These are phyloP conservation scores for Anticlea derivata DNA, from an alignment of 2,888 invertebrate species.

Conservation along the genomic window DNA sequence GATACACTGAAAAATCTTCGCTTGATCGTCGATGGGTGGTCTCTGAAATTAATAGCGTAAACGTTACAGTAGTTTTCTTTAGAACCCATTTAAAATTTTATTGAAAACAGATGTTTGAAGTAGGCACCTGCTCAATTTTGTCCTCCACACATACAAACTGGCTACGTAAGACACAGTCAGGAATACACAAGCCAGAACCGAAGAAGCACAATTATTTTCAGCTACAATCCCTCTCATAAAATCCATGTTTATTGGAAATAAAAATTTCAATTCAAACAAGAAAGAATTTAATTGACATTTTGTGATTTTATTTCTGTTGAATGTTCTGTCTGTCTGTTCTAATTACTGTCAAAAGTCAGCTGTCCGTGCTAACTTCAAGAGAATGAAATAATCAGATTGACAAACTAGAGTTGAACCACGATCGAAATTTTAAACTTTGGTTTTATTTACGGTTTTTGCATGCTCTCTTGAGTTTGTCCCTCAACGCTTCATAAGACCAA, in stretches of 20 bases:
- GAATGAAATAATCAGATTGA: background rate
- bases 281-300: too few species aligned
- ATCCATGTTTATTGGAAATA: slow-evolving; percentile 32
- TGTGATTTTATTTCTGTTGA: too few species aligned
- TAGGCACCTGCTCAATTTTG: slow-evolving; percentile 88
- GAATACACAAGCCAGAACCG: slow-evolving; percentile 89
- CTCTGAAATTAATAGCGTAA: slow-evolving; percentile 83
- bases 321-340: too few species aligned
- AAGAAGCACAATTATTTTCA: slow-evolving; percentile 77
- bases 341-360: background rate
- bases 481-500: too few species aligned
- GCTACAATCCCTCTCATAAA: slow-evolving; percentile 46
- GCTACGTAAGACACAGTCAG: slow-evolving; percentile 92
- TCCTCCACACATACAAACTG: slow-evolving; percentile 94
- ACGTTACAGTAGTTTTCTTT: background rate
- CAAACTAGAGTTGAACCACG: slow-evolving; percentile 1
- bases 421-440: too few species aligned
- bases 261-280: too few species aligned
- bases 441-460: background rate
- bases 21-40: slow-evolving; percentile 95
- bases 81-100: background rate
- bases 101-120: slow-evolving; percentile 1
- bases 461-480: background rate
- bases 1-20: slow-evolving; percentile 93
- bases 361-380: slow-evolving; percentile 2